These are phyloP conservation scores for Apogon hyalosoma DNA, from an alignment of 2,797 vertebrate genomes.

Conservation along the genomic window DNA sequence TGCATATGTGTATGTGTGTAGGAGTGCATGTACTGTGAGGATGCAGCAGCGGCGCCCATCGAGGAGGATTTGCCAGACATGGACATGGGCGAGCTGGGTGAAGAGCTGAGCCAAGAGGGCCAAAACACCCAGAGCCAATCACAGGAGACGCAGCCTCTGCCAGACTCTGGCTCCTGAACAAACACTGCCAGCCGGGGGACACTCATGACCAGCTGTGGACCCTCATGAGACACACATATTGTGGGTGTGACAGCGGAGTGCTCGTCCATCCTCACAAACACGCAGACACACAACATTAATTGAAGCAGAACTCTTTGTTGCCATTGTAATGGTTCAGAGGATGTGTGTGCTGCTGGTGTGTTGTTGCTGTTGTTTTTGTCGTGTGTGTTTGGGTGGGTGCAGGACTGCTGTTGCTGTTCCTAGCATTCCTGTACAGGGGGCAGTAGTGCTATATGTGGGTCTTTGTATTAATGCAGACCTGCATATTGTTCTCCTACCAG, in stretches of 20 bases:
- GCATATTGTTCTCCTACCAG: background rate
- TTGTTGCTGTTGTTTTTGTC: background rate
- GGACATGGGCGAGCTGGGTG: slow-evolving; percentile 83
- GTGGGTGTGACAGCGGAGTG: slow-evolving; percentile 44
- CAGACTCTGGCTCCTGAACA: slow-evolving; percentile 62
- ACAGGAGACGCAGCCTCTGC: slow-evolving; percentile 38
- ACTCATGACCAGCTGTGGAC: slow-evolving; percentile 23
- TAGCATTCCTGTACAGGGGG: slow-evolving; percentile 7
- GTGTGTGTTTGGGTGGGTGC: slow-evolving; percentile 8
- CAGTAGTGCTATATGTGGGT: slow-evolving; percentile 21
- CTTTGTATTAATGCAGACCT: background rate
- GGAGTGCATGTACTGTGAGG: slow-evolving; percentile 85
- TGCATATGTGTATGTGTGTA: slow-evolving; percentile 57
- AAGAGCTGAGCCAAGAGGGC: slow-evolving; percentile 75
- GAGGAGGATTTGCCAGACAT: slow-evolving; percentile 86
- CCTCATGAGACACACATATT: slow-evolving; percentile 15
- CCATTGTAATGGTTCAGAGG: slow-evolving; percentile 22
- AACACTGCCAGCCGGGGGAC: slow-evolving; percentile 24
- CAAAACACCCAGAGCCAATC: slow-evolving; percentile 65
- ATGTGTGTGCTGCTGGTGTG: slow-evolving; percentile 1
- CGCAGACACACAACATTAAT: slow-evolving; percentile 31
- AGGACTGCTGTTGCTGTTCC: slow-evolving; percentile 34
- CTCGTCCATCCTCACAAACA: slow-evolving; percentile 21
- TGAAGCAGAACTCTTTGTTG: slow-evolving; percentile 36
- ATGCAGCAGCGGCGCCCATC: slow-evolving; percentile 63